Conservation (phyloP, 1,140 invertebrate species). For the Brachionus asplanchnoidis region DNA sequence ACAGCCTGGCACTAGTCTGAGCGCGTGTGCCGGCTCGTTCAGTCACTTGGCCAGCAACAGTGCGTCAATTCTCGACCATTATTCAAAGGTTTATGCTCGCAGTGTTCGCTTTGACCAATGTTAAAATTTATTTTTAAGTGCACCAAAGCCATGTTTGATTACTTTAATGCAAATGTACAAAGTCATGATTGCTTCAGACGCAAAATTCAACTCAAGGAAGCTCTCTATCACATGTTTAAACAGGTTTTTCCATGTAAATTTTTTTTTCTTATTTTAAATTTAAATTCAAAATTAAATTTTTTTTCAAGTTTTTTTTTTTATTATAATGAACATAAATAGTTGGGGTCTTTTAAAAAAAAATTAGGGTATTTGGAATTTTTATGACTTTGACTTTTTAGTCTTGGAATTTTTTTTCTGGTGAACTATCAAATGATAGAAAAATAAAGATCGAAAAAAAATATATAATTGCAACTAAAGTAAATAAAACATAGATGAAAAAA, state of each 20-base stretch:
- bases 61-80: neutral
- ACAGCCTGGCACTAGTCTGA: neutral
- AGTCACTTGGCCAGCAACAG: neutral
- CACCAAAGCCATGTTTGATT: neutral
- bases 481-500: too few species aligned
- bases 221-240: slow-evolving; percentile 24
- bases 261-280: neutral
- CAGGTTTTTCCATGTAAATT: slow-evolving; percentile 37
- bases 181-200: slow-evolving; percentile 4
- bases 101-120: neutral
- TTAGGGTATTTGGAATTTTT: too few species aligned
- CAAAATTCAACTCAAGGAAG: slow-evolving; percentile 36
- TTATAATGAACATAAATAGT: too few species aligned
- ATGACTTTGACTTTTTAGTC: too few species aligned
- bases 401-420: too few species aligned
- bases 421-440: too few species aligned
- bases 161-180: slow-evolving; percentile 12
- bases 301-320: too few species aligned
- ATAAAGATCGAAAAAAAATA: too few species aligned
- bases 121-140: neutral
- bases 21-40: neutral
- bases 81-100: neutral
- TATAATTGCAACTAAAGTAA: too few species aligned
- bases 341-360: too few species aligned
- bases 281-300: too few species aligned